Evolutionary conservation across 2,888 invertebrate species (phyloP), one percentile per base, ranked within the genome.

Genomic region (Actias luna): DNA sequence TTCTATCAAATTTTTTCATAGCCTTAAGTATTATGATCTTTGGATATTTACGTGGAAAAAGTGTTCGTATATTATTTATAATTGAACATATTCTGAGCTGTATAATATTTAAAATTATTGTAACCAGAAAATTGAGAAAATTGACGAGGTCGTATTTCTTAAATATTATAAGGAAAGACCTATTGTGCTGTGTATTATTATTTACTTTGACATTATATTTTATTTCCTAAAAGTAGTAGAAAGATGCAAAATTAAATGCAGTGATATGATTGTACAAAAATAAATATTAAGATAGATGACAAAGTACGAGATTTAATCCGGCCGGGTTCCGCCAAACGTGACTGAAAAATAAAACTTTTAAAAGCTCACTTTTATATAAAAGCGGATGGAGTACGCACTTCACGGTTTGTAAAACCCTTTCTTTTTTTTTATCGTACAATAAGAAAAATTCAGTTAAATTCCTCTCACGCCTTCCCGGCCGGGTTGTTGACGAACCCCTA

Each of bases 371-470:
- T 46, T 60, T 63, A 42, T 63, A 50, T 63, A 60, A 60, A 63
- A 60, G 60, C 58, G 63, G 61, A 29, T 39, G 36, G 61, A 62
- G 61, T 62, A 22, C 57, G 61, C 61, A 57, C 61, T 62, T 25
- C 31, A 62, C 31, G 61, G 39, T 62, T 57, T 62, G 58, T 57
- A 58, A 62, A 62, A 50, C 35, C 61, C 50, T 42, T 58, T 58
- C 50, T 42, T 58, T 58, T 62, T 61, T 55, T 55, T 27, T 62
- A 58, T 42, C 58, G 35, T 60, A 60, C 46, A 69, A 66, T 60
- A 66, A 65, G 70, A 75, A 72, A 73, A 67, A 65, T 60, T 46
- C 59, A 52, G 62, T 63, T 50, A 42, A 65, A 74, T 74, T 74
- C 71, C 16, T 16, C 58, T 69, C 75, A 75, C 73, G 75, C 72